A percentile compares a stretch with the other conserved stretches of the same genome.
These are phyloP conservation scores for Carlito syrichta DNA, from an alignment of 2,113 vertebrate species.

Conservation along the genomic window DNA sequence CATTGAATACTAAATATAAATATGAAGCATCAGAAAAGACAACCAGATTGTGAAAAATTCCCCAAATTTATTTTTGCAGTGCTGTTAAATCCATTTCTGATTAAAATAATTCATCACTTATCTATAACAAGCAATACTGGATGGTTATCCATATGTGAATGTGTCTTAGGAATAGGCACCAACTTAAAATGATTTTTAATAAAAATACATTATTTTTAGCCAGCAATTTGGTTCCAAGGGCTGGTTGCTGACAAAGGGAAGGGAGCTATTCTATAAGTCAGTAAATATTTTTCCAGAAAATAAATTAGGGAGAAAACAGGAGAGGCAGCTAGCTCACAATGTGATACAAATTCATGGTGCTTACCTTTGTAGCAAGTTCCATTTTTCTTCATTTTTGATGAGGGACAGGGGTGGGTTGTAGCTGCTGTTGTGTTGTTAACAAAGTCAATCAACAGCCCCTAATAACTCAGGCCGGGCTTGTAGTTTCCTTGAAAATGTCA, in stretches of 20 bases:
- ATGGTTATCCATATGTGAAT: slow-evolving; percentile 56
- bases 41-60: slow-evolving; percentile 74
- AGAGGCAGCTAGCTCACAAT: neutral
- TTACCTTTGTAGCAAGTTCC: neutral
- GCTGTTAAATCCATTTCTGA: slow-evolving; percentile 78
- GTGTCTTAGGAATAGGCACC: slow-evolving; percentile 60
- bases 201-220: slow-evolving; percentile 75
- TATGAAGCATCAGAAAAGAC: slow-evolving; percentile 64
- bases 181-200: slow-evolving; percentile 72
- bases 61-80: slow-evolving; percentile 72
- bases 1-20: slow-evolving; percentile 67
- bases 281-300: slow-evolving; percentile 51
- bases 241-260: slow-evolving; percentile 31
- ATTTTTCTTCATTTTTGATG: slow-evolving; percentile 32
- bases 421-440: neutral
- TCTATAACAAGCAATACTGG: slow-evolving; percentile 59
- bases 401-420: neutral
- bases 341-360: neutral
- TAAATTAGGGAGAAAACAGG: slow-evolving; percentile 46
- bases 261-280: neutral
- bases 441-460: neutral
- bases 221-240: slow-evolving; percentile 44
- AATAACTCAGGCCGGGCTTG: neutral
- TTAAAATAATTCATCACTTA: slow-evolving; percentile 80
- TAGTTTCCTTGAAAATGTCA: neutral